Evolutionary conservation across 2,113 vertebrate genomes (phyloP).

Genomic region (Megaptera novaeangliae): DNA sequence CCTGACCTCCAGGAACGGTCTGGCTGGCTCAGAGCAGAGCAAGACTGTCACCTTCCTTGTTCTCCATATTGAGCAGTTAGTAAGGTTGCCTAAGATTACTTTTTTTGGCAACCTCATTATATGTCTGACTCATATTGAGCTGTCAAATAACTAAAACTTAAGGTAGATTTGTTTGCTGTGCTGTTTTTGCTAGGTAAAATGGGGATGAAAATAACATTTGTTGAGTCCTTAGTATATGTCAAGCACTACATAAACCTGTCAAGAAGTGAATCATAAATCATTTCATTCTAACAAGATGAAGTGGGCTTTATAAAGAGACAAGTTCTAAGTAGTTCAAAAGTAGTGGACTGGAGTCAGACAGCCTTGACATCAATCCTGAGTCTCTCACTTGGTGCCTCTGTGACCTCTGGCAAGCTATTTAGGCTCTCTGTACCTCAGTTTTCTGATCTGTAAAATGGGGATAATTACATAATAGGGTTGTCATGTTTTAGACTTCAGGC

Average conservation of each 20-base stretch:
- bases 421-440: background rate
- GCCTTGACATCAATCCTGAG: background rate
- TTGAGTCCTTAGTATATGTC: background rate
- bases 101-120: constrained; percentile 27
- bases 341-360: background rate
- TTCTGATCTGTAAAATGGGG: background rate
- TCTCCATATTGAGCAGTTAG: background rate
- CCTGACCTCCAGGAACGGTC: background rate
- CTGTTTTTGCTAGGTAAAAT: background rate
- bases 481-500: background rate
- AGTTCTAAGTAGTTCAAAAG: background rate
- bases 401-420: background rate
- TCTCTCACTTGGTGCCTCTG: background rate
- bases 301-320: background rate
- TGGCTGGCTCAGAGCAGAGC: background rate
- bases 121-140: constrained; percentile 38
- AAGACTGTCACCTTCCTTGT: background rate
- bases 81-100: background rate
- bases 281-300: background rate
- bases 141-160: background rate
- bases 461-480: background rate
- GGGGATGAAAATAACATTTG: background rate
- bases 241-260: background rate
- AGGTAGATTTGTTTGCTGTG: constrained; percentile 30
- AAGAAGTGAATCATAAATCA: background rate